These are phyloP conservation scores for Patiria miniata DNA, from an alignment of 35 echinoderm and acorn worm genomes.

Conservation along the genomic window DNA sequence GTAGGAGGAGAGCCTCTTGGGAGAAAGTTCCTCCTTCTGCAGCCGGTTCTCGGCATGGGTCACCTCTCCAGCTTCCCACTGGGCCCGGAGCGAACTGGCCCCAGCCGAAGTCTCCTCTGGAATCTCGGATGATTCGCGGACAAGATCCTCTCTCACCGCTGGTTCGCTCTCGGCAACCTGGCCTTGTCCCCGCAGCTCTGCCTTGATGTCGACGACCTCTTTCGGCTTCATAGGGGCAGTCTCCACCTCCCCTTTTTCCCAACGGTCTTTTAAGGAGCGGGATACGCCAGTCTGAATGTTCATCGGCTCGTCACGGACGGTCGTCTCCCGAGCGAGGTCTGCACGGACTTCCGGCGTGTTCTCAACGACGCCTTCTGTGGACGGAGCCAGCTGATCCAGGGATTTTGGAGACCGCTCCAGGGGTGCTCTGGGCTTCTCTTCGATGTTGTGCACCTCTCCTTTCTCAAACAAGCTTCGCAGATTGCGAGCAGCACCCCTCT, in stretches of 20 bases:
- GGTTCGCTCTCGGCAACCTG: slow-evolving; percentile 65
- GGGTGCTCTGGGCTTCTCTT: slow-evolving; percentile 54
- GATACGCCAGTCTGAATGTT: slow-evolving; percentile 49
- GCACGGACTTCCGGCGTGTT: slow-evolving; percentile 75
- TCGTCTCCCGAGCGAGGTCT: slow-evolving; percentile 61
- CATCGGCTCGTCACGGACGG: slow-evolving; percentile 52
- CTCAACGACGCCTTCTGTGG: slow-evolving; percentile 62
- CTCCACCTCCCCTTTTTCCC: slow-evolving; percentile 93
- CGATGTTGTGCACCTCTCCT: slow-evolving; percentile 80
- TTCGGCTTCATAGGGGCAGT: slow-evolving; percentile 66
- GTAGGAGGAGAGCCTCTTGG: slow-evolving; percentile 26
- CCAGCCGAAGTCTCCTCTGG: slow-evolving; percentile 23
- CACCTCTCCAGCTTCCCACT: slow-evolving; percentile 64
- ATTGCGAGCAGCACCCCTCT: slow-evolving; percentile 43
- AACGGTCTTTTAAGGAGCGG: slow-evolving; percentile 69
- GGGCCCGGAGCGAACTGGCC: slow-evolving; percentile 29
- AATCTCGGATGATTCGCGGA: slow-evolving; percentile 11
- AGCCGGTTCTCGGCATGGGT: slow-evolving; percentile 29
- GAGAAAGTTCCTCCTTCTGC: slow-evolving; percentile 32
- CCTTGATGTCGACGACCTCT: slow-evolving; percentile 22
- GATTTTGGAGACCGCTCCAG: slow-evolving; percentile 48
- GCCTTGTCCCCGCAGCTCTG: background rate
- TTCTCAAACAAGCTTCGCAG: slow-evolving; percentile 81
- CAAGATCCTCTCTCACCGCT: slow-evolving; percentile 42
- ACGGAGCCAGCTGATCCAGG: slow-evolving; percentile 50